Evolutionary conservation across 2,797 vertebrate genomes (phyloP), one percentile per base, ranked within the genome.

Genomic region (Lutjanus argentimaculatus): DNA sequence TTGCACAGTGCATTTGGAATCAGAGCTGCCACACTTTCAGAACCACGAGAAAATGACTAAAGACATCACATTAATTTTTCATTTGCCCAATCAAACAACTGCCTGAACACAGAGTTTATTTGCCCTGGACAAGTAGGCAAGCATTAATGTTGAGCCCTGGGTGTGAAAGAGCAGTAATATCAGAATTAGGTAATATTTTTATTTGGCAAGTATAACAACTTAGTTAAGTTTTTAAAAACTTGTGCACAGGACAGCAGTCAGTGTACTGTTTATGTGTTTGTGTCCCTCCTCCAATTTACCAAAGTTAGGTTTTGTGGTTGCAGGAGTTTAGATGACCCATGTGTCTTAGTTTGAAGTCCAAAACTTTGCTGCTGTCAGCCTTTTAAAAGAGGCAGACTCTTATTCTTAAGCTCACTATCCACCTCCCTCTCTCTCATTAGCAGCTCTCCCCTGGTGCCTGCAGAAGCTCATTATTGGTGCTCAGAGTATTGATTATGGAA

Each of bases 401-500:
- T 14, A 52, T 70, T 53, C 67, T 68, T 30, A 49, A 52, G 36
- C 56, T 63, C 51, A 17, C 19, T 30, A 48, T 70, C 25, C 48
- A 63, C 65, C 65, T 63, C 71, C 57, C 53, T 17, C 49, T 13
- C 59, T 52, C 86, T 91, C 83, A 85, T 88, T 88, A 88, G 70
- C 42, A 30, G 67, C 48, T 66, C 21, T 79, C 78, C 25, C 78
- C 78, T 58, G 22, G 59, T 77, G 75, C 55, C 72, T 63, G 67
- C 64, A 67, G 48, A 76, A 52, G 53, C 75, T 87, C 58, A 73
- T 89, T 80, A 85, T 77, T 48, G 59, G 57, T 69, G 57, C 48
- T 83, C 75, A 82, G 45, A 78, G 75, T 87, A 89, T 85, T 89
- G 88, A 88, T 90, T 68, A 72, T 79, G 80, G 65, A 67, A 51